Evolutionary conservation across 2,888 invertebrate species (phyloP), one percentile per base, ranked within the genome.

Genomic region (Amphipyra berbera): DNA sequence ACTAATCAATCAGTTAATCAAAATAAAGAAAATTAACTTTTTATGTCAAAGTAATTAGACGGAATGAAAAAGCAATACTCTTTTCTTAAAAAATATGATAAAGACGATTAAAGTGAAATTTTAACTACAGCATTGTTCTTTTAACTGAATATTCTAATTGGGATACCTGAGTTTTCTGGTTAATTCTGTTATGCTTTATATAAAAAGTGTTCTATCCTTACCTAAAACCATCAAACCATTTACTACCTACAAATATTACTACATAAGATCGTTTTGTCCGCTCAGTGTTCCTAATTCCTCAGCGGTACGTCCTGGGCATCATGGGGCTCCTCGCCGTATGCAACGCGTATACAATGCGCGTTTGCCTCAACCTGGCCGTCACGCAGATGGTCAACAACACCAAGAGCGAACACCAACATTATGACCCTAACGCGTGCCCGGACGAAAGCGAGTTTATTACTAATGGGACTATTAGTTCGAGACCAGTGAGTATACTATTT

Each of bases 281-380:
- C 78, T 78, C 67, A 96, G 96, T 94, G 86, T 96, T 96, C 88
- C 65, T 96, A 83, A 95, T 96, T 79, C 96, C 96, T 49, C 97
- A 97, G 92, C 95, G 97, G 81, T 96, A 96, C 86, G 95, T 97
- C 80, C 90, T 97, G 79, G 96, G 96, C 78, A 95, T 97, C 69
- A 97, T 97, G 97, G 96, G 97, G n/a, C 95, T 97, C 81, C 84
- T 97, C 76, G 97, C 96, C 7, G 95, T 97, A n/a, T 95, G 96
- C 86, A 97, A 96, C 85, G 97, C 97, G n/a, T 97, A 97, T 83
- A 96, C 96, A 42, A 97, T 97, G 97, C 95, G 97, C 8, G 96
- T 97, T 1, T 96, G 96, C 67, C 95, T 97, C 52, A 97, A 97
- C 70, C 95, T 97, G 54, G 96, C 97, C 5, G 97, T 97, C 63